Evolutionary conservation across 2,888 invertebrate species (phyloP).

Genomic region (Melanophora roralis): DNA sequence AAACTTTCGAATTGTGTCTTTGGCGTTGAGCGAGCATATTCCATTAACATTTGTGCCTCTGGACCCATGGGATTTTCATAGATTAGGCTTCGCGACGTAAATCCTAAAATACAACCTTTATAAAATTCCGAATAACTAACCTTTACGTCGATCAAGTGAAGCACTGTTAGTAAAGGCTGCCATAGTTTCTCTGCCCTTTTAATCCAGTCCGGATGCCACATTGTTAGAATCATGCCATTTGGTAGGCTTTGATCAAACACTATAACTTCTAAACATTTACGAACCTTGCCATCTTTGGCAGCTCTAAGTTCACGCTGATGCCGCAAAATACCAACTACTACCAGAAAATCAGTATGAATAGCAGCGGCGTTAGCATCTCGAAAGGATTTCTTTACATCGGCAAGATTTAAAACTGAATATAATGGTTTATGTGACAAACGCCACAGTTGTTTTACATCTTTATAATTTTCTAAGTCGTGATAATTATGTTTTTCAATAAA

Average conservation of each 20-base stretch:
- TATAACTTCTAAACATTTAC: slow-evolving; percentile 82
- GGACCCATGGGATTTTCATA: slow-evolving; percentile 85
- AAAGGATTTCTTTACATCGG: slow-evolving; percentile 68
- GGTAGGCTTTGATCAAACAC: slow-evolving; percentile 81
- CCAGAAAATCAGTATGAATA: slow-evolving; percentile 81
- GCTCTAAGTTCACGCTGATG: slow-evolving; percentile 80
- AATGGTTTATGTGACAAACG: slow-evolving; percentile 82
- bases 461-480: slow-evolving; percentile 68
- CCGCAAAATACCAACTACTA: slow-evolving; percentile 82
- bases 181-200: slow-evolving; percentile 80
- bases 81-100: slow-evolving; percentile 80
- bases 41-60: slow-evolving; percentile 79
- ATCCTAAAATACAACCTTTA: slow-evolving; percentile 78
- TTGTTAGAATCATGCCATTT: slow-evolving; percentile 80
- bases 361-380: slow-evolving; percentile 32
- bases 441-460: slow-evolving; percentile 79
- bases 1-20: slow-evolving; percentile 63
- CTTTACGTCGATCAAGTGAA: slow-evolving; percentile 85
- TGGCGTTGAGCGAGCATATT: slow-evolving; percentile 66
- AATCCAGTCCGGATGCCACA: slow-evolving; percentile 85
- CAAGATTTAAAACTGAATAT: slow-evolving; percentile 67
- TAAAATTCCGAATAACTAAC: slow-evolving; percentile 80
- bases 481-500: slow-evolving; percentile 80
- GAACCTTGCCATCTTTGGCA: slow-evolving; percentile 61
- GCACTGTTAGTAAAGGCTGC: slow-evolving; percentile 82